These are phyloP conservation scores for Urocyon cinereoargenteus DNA, from an alignment of 2,797 vertebrate genomes.

Conservation along the genomic window DNA sequence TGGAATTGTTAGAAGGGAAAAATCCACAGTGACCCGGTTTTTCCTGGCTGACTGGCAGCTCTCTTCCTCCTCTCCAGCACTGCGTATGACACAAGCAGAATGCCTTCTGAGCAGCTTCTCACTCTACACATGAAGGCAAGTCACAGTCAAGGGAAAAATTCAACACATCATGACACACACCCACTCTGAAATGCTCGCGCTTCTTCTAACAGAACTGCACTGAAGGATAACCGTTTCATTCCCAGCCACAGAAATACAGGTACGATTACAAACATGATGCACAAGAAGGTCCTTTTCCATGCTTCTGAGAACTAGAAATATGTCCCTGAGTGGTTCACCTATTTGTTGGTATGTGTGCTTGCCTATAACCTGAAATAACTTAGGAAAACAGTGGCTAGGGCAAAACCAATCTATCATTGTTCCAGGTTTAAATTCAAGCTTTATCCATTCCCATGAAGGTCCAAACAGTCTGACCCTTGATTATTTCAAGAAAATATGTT, in stretches of 20 bases:
- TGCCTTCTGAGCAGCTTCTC: slow-evolving; percentile 94
- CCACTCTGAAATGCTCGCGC: not conserved
- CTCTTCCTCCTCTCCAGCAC: slow-evolving; percentile 88
- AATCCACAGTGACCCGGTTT: slow-evolving; percentile 95
- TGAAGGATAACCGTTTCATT: not conserved
- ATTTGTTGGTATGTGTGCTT: not conserved
- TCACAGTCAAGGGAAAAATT: slow-evolving; percentile 85
- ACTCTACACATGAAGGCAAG: slow-evolving; percentile 89
- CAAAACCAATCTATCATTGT: not conserved
- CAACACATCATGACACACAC: slow-evolving; percentile 72
- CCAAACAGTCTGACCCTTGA: not conserved
- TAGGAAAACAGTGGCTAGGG: not conserved
- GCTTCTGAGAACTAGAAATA: not conserved
- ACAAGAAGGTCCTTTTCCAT: not conserved
- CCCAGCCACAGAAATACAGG: fast-evolving
- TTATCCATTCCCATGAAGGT: not conserved
- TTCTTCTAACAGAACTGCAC: not conserved
- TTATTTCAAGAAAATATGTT: slow-evolving; percentile 3
- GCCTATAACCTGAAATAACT: slow-evolving; percentile 31
- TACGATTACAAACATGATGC: not conserved
- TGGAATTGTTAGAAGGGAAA: slow-evolving; percentile 93
- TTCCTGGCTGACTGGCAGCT: slow-evolving; percentile 85
- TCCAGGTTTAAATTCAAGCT: not conserved
- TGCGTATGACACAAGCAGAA: slow-evolving; percentile 91
- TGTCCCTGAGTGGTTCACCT: not conserved